These are phyloP conservation scores for Iguana delicatissima DNA, from an alignment of 2,797 vertebrate species.

Conservation along the genomic window DNA sequence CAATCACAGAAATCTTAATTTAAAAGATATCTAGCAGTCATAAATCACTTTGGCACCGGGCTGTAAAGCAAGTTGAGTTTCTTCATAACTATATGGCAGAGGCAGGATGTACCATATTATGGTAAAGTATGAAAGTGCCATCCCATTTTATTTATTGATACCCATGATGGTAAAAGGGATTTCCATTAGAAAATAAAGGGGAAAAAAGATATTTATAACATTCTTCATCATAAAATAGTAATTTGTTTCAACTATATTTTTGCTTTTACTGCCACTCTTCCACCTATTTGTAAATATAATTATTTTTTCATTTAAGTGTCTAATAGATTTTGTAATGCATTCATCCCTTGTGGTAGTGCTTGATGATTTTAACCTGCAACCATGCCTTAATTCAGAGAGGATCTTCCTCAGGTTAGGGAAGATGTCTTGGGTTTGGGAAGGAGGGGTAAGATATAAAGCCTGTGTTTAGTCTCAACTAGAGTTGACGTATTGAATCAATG, in stretches of 20 bases:
- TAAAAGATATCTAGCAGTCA: slow-evolving; percentile 76
- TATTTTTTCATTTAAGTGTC: background rate
- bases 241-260: slow-evolving; percentile 21
- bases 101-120: slow-evolving; percentile 13
- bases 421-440: background rate
- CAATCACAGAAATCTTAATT: slow-evolving; percentile 85
- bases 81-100: slow-evolving; percentile 70
- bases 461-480: too few relatives aligned
- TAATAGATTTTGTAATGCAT: background rate
- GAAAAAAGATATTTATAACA: background rate
- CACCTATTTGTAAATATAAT: background rate
- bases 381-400: background rate
- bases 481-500: too few relatives aligned
- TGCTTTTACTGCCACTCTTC: background rate
- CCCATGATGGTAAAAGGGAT: slow-evolving; percentile 18
- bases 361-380: background rate
- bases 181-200: background rate
- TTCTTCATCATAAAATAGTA: slow-evolving; percentile 5
- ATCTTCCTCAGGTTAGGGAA: background rate
- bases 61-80: slow-evolving; percentile 68
- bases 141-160: slow-evolving; percentile 23
- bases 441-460: background rate
- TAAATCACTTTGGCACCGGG: slow-evolving; percentile 80
- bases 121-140: background rate
- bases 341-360: background rate